Conservation (phyloP, 2,888 invertebrate genomes). For the Ctenicera cuprea region DNA sequence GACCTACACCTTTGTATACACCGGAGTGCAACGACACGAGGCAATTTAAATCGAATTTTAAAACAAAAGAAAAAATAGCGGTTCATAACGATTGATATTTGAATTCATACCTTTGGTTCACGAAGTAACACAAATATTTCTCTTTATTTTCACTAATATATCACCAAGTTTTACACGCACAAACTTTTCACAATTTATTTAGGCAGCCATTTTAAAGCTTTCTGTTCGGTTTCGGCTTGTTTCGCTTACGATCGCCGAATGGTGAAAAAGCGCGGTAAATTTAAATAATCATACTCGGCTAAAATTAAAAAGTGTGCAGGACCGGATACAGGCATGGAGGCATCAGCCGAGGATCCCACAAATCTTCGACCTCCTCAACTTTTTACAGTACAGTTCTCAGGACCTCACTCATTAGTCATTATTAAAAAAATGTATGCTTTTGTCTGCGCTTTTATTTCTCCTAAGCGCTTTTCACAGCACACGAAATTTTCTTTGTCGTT, state of each 20-base stretch:
- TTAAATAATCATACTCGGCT: no score
- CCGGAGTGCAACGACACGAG: slow-evolving; percentile 28
- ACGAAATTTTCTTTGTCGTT: no score
- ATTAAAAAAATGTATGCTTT: no score
- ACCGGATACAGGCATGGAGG: no score
- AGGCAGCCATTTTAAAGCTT: slow-evolving; percentile 24
- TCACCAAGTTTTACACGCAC: background rate
- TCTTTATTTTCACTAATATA: slow-evolving; percentile 18
- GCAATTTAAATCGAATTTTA: slow-evolving; percentile 18
- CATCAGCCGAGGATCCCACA: no score
- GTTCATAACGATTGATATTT: background rate
- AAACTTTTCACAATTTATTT: slow-evolving; percentile 1
- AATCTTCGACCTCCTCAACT: no score
- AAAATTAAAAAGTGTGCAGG: no score
- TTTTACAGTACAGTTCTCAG: no score
- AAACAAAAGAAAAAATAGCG: background rate
- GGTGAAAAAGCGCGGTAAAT: background rate
- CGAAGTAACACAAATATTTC: slow-evolving; percentile 4
- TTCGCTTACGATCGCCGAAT: background rate
- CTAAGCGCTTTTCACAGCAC: no score
- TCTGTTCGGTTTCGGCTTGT: background rate
- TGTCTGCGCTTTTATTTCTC: no score
- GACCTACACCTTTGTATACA: slow-evolving; percentile 27
- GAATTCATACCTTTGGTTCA: slow-evolving; percentile 13
- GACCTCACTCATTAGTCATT: no score